phyloP scores from a whole-genome alignment of 1,140 invertebrate genomes.

The Papilio dardanus region DNA sequence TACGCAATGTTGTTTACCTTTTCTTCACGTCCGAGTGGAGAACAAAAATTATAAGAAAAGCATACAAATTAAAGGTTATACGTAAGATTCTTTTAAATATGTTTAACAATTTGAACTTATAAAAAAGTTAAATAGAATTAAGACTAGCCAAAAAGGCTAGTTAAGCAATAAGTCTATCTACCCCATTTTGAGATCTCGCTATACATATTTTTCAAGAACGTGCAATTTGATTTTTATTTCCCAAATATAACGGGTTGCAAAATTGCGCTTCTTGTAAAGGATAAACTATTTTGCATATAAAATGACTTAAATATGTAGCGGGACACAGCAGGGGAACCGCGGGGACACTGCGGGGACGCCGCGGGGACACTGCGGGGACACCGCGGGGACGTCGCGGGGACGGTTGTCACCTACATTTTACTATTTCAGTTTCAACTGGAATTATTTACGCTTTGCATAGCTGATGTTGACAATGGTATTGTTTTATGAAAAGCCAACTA shows the following conservation, averaged over 20 bases:
- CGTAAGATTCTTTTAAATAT: neutral
- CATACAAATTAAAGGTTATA: neutral
- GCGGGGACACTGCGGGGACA: neutral
- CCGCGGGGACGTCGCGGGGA: neutral
- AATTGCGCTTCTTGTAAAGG: neutral
- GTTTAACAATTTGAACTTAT: too few relatives aligned
- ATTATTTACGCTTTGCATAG: conserved; percentile 9
- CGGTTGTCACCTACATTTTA: neutral
- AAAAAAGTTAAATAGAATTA: too few relatives aligned
- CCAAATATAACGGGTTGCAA: too few relatives aligned
- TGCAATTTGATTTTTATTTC: too few relatives aligned
- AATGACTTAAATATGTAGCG: neutral
- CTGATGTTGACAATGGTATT: neutral
- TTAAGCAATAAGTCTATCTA: too few relatives aligned
- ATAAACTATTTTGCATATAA: conserved; percentile 4
- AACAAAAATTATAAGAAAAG: neutral
- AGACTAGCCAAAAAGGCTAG: too few relatives aligned
- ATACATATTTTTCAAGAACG: too few relatives aligned
- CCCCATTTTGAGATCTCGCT: too few relatives aligned
- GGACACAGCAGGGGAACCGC: too few relatives aligned
- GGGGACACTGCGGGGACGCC: neutral
- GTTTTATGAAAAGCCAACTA: neutral
- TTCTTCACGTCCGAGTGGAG: neutral
- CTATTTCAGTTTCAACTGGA: neutral
- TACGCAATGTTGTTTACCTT: neutral